phyloP scores from a whole-genome alignment of 2,113 vertebrate species.

The Poecilia latipinna region DNA sequence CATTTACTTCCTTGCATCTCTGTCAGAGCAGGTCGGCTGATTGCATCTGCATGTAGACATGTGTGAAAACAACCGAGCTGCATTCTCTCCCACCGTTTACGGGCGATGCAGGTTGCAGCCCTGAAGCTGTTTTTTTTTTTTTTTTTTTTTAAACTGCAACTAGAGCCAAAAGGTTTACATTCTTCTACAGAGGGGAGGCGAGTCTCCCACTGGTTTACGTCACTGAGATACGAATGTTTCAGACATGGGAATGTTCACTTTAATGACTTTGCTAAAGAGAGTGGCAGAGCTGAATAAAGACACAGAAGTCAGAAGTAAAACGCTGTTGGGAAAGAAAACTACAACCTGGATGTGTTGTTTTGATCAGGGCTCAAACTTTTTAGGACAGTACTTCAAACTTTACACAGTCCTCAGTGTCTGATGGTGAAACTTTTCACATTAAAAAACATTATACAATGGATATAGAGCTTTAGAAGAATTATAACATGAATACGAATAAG shows the following conservation, averaged over 20 bases:
- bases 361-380: neutral
- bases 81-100: constrained; percentile 21
- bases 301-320: neutral
- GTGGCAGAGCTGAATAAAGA: constrained; percentile 19
- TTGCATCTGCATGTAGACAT: constrained; percentile 29
- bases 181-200: neutral
- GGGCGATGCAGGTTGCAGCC: constrained; percentile 20
- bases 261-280: constrained; percentile 25
- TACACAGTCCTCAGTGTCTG: too few relatives aligned
- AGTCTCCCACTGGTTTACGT: constrained; percentile 18
- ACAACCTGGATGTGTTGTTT: neutral
- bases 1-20: constrained; percentile 34
- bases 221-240: neutral
- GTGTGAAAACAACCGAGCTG: constrained; percentile 6
- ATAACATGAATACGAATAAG: neutral
- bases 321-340: constrained; percentile 12
- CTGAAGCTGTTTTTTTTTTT: constrained; percentile 21
- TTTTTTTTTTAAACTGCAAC: constrained; percentile 13
- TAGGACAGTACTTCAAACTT: neutral
- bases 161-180: constrained; percentile 41
- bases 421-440: neutral
- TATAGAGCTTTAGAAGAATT: neutral
- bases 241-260: constrained; percentile 18
- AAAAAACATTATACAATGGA: neutral
- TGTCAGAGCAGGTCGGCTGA: constrained; percentile 16